Evolutionary conservation across 2,113 vertebrate genomes (phyloP).

Genomic region (Brachyistius frenatus): DNA sequence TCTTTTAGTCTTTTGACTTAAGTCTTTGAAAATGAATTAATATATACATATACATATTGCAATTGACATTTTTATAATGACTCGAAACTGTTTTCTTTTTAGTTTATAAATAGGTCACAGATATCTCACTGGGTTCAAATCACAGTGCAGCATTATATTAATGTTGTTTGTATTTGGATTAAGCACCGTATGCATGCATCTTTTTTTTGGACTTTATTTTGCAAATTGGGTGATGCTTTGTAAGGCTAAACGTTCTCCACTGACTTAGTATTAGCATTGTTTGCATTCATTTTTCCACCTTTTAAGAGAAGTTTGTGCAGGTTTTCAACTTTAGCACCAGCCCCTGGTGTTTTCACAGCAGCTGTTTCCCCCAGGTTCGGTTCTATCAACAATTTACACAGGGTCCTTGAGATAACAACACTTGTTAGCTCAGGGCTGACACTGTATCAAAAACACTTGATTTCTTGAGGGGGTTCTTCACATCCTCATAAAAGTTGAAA

Average conservation of each 20-base stretch:
- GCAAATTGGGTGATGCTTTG: neutral
- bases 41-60: neutral
- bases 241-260: neutral
- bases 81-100: neutral
- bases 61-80: neutral
- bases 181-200: neutral
- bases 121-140: neutral
- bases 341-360: conserved; percentile 47
- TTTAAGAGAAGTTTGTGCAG: conserved; percentile 24
- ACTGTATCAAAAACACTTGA: conserved; percentile 43
- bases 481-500: conserved; percentile 48
- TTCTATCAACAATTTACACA: conserved; percentile 61
- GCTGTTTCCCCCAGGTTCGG: conserved; percentile 59
- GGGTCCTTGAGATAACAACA: conserved; percentile 50
- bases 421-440: conserved; percentile 58
- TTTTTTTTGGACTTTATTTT: conserved; percentile 11
- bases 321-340: conserved; percentile 36
- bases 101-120: neutral
- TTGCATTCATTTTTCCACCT: conserved; percentile 21
- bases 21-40: neutral
- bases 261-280: conserved; percentile 6
- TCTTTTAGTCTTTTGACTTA: neutral
- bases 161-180: conserved; percentile 7
- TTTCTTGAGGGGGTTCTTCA: conserved; percentile 52
- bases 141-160: neutral